Conservation (phyloP, 2,797 vertebrate species). For the Propithecus perrieri region DNA sequence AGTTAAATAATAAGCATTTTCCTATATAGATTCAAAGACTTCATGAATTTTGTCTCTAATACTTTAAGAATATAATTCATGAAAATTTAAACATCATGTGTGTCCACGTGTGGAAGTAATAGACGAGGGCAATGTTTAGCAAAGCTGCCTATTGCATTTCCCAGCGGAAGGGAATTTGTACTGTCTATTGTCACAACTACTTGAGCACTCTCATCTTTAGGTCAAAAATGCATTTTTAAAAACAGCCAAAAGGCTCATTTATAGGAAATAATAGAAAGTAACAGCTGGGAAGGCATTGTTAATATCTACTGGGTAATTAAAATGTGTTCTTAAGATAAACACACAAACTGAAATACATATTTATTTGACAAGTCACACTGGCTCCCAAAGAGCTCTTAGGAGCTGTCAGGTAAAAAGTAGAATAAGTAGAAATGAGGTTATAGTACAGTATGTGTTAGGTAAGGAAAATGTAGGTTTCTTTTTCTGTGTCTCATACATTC, state of each 20-base stretch:
- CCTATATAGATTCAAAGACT: neutral
- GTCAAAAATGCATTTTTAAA: slow-evolving; percentile 63
- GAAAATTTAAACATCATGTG: neutral
- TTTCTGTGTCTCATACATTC: neutral
- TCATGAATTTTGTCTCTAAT: neutral
- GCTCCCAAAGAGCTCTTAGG: slow-evolving; percentile 21
- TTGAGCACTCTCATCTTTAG: slow-evolving; percentile 16
- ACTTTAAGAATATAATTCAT: neutral
- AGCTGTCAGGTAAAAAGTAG: slow-evolving; percentile 51
- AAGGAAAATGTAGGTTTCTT: neutral
- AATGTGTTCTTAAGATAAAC: slow-evolving; percentile 55
- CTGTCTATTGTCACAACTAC: neutral
- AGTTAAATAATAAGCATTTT: slow-evolving; percentile 14
- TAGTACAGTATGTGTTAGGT: neutral
- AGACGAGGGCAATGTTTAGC: neutral
- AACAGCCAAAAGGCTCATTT: slow-evolving; percentile 55
- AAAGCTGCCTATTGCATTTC: neutral
- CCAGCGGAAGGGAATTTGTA: neutral
- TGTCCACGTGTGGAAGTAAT: neutral
- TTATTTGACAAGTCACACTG: slow-evolving; percentile 69
- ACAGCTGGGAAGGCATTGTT: slow-evolving; percentile 70
- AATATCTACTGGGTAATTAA: slow-evolving; percentile 65
- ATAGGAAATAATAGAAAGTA: slow-evolving; percentile 45
- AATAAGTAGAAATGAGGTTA: neutral
- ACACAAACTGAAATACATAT: slow-evolving; percentile 62